These are phyloP conservation scores for Heliocidaris erythrogramma DNA, from an alignment of 35 echinoderm and acorn worm species.

Conservation along the genomic window DNA sequence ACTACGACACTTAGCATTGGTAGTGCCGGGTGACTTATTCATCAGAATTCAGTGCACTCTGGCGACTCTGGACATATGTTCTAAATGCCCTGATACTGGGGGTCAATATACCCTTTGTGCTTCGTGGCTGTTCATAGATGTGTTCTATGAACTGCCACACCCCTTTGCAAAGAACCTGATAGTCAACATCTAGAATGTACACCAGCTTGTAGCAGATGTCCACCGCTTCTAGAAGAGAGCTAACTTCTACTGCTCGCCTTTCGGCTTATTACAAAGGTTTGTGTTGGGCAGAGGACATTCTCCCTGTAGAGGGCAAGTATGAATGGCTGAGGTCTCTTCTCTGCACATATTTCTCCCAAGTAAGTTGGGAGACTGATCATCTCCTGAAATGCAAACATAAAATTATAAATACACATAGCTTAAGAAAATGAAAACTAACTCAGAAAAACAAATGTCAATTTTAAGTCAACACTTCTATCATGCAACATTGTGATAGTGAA, in stretches of 20 bases:
- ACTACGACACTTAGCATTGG: slow-evolving; percentile 20
- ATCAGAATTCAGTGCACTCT: slow-evolving; percentile 33
- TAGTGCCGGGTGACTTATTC: slow-evolving; percentile 32
- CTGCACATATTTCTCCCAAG: slow-evolving; percentile 32
- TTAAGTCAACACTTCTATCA: slow-evolving; percentile 5
- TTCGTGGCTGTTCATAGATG: slow-evolving; percentile 37
- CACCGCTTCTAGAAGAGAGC: slow-evolving; percentile 36
- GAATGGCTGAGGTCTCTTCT: slow-evolving; percentile 37
- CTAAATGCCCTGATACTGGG: slow-evolving; percentile 37
- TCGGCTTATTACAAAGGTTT: slow-evolving; percentile 30
- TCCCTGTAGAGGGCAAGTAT: slow-evolving; percentile 29
- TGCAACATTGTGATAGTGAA: too few species aligned
- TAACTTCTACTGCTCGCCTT: slow-evolving; percentile 34
- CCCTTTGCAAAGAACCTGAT: slow-evolving; percentile 37
- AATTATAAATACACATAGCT: slow-evolving; percentile 39
- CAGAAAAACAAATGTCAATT: slow-evolving; percentile 39
- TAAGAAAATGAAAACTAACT: slow-evolving; percentile 39
- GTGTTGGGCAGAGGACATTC: slow-evolving; percentile 36
- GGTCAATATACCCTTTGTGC: slow-evolving; percentile 37
- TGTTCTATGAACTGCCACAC: slow-evolving; percentile 37
- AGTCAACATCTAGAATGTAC: slow-evolving; percentile 38
- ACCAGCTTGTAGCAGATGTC: slow-evolving; percentile 37
- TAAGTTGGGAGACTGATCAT: slow-evolving; percentile 33
- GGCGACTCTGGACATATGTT: slow-evolving; percentile 32
- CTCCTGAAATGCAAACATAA: slow-evolving; percentile 33